Evolutionary conservation across 2,113 vertebrate species (phyloP).

Genomic region (Ciconia maguari): DNA sequence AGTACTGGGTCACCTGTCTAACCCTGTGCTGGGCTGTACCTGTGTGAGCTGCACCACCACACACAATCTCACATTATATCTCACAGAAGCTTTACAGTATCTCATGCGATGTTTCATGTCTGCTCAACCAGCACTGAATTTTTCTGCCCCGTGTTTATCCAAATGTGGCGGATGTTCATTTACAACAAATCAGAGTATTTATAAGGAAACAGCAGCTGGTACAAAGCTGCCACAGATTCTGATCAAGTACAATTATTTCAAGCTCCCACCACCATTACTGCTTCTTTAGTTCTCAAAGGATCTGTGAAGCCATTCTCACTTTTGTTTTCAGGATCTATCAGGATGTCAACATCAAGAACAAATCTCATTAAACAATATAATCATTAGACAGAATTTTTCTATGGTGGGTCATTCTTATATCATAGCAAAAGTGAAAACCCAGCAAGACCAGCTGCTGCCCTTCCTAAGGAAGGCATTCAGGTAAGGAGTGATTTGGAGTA

Average conservation of each 20-base stretch:
- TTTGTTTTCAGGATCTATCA: background rate
- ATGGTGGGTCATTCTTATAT: background rate
- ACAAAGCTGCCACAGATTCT: background rate
- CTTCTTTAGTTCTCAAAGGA: background rate
- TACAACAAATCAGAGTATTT: background rate
- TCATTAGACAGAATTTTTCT: background rate
- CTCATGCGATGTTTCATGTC: background rate
- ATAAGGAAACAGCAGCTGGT: background rate
- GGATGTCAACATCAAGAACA: background rate
- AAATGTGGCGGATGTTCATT: background rate
- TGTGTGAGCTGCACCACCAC: background rate
- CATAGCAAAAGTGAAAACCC: background rate
- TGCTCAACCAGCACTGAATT: background rate
- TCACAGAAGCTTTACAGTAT: background rate
- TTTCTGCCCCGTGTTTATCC: background rate
- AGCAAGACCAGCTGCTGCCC: background rate
- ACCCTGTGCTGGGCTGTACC: background rate
- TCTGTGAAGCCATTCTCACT: background rate
- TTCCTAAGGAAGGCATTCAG: background rate
- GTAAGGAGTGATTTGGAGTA: background rate
- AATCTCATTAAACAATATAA: background rate
- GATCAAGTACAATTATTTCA: background rate
- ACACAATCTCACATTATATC: background rate
- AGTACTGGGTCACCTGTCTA: background rate
- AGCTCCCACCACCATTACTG: background rate